Percentiles rank a stretch among this genome's conserved stretches.
These are phyloP conservation scores for Melanophora roralis DNA, from an alignment of 2,888 invertebrate genomes.

Conservation along the genomic window DNA sequence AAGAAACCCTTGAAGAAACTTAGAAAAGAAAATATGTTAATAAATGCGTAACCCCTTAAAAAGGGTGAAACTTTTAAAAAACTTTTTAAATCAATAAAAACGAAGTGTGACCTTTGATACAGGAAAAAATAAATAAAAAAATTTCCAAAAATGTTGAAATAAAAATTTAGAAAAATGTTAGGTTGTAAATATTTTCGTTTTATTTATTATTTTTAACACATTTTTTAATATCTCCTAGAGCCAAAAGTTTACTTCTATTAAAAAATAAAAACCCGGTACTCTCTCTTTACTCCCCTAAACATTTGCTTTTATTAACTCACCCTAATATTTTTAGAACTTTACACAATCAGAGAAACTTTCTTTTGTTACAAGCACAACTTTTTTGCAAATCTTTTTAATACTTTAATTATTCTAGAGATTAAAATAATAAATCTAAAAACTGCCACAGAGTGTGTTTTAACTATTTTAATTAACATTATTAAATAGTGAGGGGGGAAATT, in stretches of 20 bases:
- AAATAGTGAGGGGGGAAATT: neutral
- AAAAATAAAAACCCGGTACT: too few species aligned
- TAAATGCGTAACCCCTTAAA: neutral
- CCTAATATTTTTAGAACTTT: neutral
- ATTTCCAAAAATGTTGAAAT: neutral
- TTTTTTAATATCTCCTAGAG: too few species aligned
- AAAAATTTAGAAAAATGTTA: neutral
- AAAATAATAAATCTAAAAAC: conserved; percentile 28
- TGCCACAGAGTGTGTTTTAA: conserved; percentile 14
- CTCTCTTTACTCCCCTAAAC: neutral
- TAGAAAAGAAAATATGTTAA: too few species aligned
- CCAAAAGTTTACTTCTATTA: too few species aligned
- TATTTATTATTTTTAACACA: too few species aligned
- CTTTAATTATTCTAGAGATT: neutral
- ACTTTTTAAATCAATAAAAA: neutral
- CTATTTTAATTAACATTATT: conserved; percentile 39
- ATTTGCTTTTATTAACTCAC: neutral
- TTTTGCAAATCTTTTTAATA: neutral
- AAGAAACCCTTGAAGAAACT: too few species aligned
- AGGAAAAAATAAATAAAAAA: neutral
- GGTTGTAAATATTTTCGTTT: too few species aligned
- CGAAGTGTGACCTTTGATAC: too few species aligned
- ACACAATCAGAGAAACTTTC: neutral
- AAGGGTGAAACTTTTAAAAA: neutral
- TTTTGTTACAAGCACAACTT: neutral